Conservation (phyloP, 2,113 vertebrate species). For the Brachirus orientalis region DNA sequence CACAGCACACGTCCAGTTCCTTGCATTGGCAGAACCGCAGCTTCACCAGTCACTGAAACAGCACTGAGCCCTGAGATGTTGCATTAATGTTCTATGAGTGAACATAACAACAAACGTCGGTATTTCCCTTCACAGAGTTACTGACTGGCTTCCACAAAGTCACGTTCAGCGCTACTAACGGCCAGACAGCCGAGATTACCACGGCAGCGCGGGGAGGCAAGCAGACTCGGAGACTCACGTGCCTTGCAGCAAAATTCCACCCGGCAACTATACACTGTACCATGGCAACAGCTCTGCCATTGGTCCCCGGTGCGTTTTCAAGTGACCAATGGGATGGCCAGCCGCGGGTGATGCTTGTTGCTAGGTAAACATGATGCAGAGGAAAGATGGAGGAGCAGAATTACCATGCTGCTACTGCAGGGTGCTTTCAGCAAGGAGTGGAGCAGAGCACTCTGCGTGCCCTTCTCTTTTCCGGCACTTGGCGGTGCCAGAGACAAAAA, state of each 20-base stretch:
- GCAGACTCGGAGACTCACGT: slow-evolving; percentile 84
- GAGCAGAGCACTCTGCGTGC: slow-evolving; percentile 67
- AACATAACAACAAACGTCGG: slow-evolving; percentile 60
- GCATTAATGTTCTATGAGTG: slow-evolving; percentile 14
- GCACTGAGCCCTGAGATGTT: neutral
- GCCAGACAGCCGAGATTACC: slow-evolving; percentile 82
- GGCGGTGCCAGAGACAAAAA: slow-evolving; percentile 74
- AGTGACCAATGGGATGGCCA: slow-evolving; percentile 88
- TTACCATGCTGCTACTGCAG: slow-evolving; percentile 81
- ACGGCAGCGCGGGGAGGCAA: slow-evolving; percentile 73
- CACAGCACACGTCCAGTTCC: neutral
- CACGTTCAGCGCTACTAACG: slow-evolving; percentile 75
- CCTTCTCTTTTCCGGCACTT: slow-evolving; percentile 65
- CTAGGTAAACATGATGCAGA: slow-evolving; percentile 93
- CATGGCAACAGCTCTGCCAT: slow-evolving; percentile 91
- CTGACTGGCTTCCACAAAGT: slow-evolving; percentile 76
- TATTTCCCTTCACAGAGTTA: slow-evolving; percentile 61
- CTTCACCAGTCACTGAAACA: neutral
- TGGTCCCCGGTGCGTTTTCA: slow-evolving; percentile 84
- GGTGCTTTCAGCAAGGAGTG: slow-evolving; percentile 72
- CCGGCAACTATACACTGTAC: slow-evolving; percentile 88
- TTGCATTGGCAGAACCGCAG: too few species aligned
- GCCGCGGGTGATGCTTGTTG: slow-evolving; percentile 89
- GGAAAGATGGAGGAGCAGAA: slow-evolving; percentile 90
- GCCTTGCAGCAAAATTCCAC: slow-evolving; percentile 90